Percentiles rank a stretch among this genome's conserved stretches.
phyloP scores from a whole-genome alignment of 2,797 vertebrate species.

The Pantherophis vulpinus region DNA sequence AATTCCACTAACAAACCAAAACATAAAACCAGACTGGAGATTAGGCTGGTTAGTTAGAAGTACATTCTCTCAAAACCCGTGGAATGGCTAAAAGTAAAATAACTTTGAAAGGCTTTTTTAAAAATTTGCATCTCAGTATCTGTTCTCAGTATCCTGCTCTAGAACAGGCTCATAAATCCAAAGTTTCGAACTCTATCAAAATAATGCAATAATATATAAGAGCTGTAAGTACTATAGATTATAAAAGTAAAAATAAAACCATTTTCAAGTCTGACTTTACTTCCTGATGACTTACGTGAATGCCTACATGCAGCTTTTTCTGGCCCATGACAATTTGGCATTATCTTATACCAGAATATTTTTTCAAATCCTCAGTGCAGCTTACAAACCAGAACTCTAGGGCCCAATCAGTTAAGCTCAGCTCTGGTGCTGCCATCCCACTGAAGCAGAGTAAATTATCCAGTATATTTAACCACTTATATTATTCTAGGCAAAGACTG shows the following conservation, averaged over 20 bases:
- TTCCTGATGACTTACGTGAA: neutral
- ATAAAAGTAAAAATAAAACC: neutral
- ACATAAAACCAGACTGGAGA: neutral
- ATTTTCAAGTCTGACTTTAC: neutral
- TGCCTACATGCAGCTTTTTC: neutral
- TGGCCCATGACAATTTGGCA: neutral
- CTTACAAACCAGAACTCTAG: neutral
- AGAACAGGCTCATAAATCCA: constrained; percentile 4
- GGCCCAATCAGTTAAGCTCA: neutral
- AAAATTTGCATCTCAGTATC: neutral
- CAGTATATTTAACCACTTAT: neutral
- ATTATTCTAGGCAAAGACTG: neutral
- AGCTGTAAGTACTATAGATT: neutral
- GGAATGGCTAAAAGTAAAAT: neutral
- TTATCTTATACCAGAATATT: neutral
- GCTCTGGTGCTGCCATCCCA: neutral
- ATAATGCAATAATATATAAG: neutral
- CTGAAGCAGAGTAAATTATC: neutral
- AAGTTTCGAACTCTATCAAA: neutral
- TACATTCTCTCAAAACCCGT: neutral
- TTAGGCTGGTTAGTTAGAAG: neutral
- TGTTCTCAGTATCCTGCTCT: neutral
- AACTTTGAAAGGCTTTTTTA: neutral
- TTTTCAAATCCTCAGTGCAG: neutral
- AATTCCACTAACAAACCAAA: neutral